Evolutionary conservation across 1,140 invertebrate species (phyloP).

Genomic region (Cyrtorhinus lividipennis): DNA sequence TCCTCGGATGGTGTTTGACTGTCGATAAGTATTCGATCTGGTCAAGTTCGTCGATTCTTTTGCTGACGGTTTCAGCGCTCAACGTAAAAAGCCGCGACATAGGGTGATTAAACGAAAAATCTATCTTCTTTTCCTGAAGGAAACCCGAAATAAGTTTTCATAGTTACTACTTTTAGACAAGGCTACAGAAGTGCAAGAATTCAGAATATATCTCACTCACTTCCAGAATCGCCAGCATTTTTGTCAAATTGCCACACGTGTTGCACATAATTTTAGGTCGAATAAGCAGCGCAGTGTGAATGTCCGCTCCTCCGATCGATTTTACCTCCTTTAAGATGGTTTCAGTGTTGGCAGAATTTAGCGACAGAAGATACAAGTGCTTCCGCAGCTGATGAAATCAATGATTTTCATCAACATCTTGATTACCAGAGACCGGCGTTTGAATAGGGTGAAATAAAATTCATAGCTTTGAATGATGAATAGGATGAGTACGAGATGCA

Average conservation of each 20-base stretch:
- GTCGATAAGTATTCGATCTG: neutral
- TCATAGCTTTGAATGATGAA: neutral
- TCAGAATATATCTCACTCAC: neutral
- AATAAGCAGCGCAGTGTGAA: neutral
- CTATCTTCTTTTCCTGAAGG: neutral
- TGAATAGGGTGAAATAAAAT: neutral
- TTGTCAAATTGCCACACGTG: neutral
- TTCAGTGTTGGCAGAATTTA: neutral
- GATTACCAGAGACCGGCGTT: neutral
- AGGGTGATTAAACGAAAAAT: neutral
- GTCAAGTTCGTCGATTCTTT: neutral
- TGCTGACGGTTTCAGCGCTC: neutral
- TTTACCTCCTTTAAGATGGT: neutral
- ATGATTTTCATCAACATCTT: neutral
- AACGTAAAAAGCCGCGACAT: neutral
- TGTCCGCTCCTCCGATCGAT: neutral
- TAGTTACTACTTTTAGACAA: neutral
- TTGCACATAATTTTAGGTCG: neutral
- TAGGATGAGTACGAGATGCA: neutral
- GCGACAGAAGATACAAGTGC: neutral
- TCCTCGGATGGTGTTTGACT: neutral
- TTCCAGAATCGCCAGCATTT: neutral
- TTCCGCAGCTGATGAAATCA: neutral
- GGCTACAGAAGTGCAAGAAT: neutral
- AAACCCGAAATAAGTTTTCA: neutral